These are phyloP conservation scores for Drosophila monieri DNA, from an alignment of 2,888 invertebrate genomes.

Conservation along the genomic window DNA sequence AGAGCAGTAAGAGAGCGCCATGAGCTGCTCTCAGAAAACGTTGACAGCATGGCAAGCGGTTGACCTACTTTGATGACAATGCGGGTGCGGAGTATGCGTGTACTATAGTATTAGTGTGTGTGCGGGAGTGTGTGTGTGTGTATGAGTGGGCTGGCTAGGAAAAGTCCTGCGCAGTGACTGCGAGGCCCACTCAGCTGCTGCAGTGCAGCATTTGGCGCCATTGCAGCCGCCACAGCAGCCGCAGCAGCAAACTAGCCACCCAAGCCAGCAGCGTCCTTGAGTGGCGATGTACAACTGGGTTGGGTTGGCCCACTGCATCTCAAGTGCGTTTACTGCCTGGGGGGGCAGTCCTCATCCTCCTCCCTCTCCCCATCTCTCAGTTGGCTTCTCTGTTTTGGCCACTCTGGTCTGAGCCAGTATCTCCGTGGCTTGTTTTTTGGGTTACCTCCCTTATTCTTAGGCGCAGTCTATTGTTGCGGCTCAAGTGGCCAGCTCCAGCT, in stretches of 20 bases:
- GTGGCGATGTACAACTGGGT: constrained; percentile 48
- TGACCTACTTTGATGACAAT: constrained; percentile 73
- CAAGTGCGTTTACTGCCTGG: constrained; percentile 73
- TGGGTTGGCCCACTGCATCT: constrained; percentile 40
- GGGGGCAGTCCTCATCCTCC: too few relatives aligned
- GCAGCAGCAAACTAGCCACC: too few relatives aligned
- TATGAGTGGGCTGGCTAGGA: constrained; percentile 50
- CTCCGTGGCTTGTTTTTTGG: constrained; percentile 56
- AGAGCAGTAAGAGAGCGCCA: constrained; percentile 12
- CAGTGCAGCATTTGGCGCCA: constrained; percentile 61
- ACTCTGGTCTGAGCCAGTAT: constrained; percentile 23
- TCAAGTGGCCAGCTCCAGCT: constrained; percentile 54
- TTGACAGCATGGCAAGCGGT: constrained; percentile 58
- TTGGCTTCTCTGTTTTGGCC: constrained; percentile 22
- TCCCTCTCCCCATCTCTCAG: constrained; percentile 7
- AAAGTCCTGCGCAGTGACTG: constrained; percentile 72
- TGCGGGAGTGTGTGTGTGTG: constrained; percentile 17
- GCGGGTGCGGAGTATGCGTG: constrained; percentile 47
- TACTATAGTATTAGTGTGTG: constrained; percentile 24
- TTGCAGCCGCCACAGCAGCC: constrained; percentile 54
- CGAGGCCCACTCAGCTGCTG: constrained; percentile 36
- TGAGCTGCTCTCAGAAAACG: constrained; percentile 41
- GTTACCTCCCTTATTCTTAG: constrained; percentile 73
- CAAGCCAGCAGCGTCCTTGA: constrained; percentile 66
- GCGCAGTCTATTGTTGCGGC: constrained; percentile 60